Conservation (phyloP, 2,888 invertebrate species). For the Heliconius ismenius region DNA sequence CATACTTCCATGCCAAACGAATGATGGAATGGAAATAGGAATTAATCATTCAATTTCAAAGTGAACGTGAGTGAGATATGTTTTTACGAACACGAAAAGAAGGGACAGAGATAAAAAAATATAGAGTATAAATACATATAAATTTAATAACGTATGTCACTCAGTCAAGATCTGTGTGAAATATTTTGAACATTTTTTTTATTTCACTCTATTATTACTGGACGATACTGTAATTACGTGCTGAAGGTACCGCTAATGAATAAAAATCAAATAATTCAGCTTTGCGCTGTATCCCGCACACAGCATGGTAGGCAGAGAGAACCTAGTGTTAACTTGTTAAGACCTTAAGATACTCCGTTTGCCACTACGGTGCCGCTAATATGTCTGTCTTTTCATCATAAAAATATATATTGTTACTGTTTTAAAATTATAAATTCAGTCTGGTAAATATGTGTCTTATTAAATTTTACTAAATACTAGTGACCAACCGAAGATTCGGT, state of each 20-base stretch:
- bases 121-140: not conserved
- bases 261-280: no score
- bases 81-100: not conserved
- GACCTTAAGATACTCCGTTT: no score
- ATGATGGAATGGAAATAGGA: constrained; percentile 6
- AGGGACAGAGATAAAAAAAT: not conserved
- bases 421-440: not conserved
- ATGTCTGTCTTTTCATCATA: no score
- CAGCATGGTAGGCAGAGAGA: no score
- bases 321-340: no score
- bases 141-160: not conserved
- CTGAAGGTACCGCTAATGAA: no score
- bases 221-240: not conserved
- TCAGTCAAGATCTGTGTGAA: not conserved
- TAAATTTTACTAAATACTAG: no score
- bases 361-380: no score
- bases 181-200: not conserved
- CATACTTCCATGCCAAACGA: constrained; percentile 20
- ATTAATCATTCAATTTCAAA: constrained; percentile 18
- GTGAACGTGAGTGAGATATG: constrained; percentile 4
- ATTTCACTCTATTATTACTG: not conserved
- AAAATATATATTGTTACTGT: not conserved
- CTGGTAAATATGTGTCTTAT: not conserved
- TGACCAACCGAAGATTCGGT: no score
- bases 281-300: no score